A percentile compares a stretch with the other conserved stretches of the same genome.
Conservation (phyloP, 1,140 invertebrate genomes). For the Macrosteles quadrilineatus region DNA sequence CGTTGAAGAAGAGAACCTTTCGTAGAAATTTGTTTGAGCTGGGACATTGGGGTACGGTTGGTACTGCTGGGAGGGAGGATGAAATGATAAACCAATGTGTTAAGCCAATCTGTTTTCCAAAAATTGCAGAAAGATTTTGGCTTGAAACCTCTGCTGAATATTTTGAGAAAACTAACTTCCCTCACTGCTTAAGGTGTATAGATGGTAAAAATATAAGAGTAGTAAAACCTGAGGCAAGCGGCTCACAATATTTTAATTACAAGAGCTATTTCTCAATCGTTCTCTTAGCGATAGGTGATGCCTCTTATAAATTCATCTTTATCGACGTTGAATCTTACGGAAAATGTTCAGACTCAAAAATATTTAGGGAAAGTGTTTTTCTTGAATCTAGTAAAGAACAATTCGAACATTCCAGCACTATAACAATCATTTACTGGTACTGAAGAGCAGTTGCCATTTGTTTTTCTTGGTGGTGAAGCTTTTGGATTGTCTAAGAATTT, state of each 20-base stretch:
- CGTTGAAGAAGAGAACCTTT: no score
- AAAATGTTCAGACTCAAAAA: constrained; percentile 46
- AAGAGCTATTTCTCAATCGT: constrained; percentile 42
- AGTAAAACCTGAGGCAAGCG: no score
- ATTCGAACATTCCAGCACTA: not conserved
- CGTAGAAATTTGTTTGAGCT: no score
- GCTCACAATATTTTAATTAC: constrained; percentile 3
- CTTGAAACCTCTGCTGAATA: no score
- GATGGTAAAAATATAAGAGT: no score
- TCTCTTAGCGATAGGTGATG: constrained; percentile 50
- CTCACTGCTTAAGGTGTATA: no score
- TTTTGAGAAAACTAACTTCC: no score
- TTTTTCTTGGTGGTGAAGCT: constrained; percentile 43
- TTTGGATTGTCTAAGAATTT: constrained; percentile 40
- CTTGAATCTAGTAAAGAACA: not conserved
- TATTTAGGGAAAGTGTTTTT: constrained; percentile 42
- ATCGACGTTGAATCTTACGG: constrained; percentile 50
- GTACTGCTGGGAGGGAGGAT: no score
- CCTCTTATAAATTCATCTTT: constrained; percentile 49
- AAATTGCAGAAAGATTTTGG: no score
- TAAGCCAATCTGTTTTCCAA: no score
- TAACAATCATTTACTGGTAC: not conserved
- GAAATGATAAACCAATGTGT: no score
- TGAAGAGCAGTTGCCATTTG: constrained; percentile 16
- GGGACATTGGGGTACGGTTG: no score